Conservation (phyloP, 2,888 invertebrate genomes). For the Agonopterix arenella region DNA sequence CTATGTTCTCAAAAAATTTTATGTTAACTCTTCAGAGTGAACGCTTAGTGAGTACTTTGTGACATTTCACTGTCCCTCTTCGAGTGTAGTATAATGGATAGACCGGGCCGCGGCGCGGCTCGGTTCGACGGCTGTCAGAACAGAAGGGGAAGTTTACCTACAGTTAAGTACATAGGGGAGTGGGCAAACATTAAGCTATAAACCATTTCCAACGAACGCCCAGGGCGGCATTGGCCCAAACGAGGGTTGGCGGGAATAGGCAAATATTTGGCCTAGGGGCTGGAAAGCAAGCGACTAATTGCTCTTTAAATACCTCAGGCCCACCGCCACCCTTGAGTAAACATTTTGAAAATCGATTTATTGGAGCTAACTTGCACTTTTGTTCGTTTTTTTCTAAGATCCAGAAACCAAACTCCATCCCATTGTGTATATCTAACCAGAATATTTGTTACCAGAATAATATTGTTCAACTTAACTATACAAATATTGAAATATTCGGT, state of each 20-base stretch:
- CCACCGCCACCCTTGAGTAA: conserved; percentile 66
- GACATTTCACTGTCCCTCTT: too few species aligned
- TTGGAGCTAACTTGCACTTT: conserved; percentile 50
- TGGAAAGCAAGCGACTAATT: conserved; percentile 72
- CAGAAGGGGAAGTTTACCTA: conserved; percentile 48
- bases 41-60: too few species aligned
- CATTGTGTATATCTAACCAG: background rate
- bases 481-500: too few species aligned
- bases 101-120: too few species aligned
- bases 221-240: conserved; percentile 53
- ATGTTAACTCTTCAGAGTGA: too few species aligned
- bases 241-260: conserved; percentile 72
- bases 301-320: conserved; percentile 71
- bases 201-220: conserved; percentile 58
- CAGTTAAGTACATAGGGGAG: conserved; percentile 48
- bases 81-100: too few species aligned
- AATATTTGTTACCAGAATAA: background rate
- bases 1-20: too few species aligned
- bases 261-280: conserved; percentile 70
- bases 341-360: conserved; percentile 69
- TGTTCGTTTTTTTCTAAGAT: conserved; percentile 9
- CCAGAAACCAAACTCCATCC: background rate
- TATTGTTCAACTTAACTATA: background rate
- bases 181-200: conserved; percentile 62
- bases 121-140: conserved; percentile 7